Evolutionary conservation across 2,797 vertebrate species (phyloP), one percentile per base, ranked within the genome.

Genomic region (Tokudaia muenninki): DNA sequence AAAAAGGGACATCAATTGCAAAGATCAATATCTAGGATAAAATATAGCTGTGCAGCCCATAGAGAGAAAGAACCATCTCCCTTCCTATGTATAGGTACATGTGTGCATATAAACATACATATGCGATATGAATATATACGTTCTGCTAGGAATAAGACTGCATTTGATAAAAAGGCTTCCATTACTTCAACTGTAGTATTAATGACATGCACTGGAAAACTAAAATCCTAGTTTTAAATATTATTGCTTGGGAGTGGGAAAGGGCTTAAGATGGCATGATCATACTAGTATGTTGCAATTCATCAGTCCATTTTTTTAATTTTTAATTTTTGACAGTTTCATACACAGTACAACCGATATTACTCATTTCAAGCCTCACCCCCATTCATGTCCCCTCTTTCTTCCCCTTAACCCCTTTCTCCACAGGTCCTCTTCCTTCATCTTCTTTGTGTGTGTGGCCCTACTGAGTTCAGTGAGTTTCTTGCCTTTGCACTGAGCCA

Each of bases 161-260:
- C 86, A n/a, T 61, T 72, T 93, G 63, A 91, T 70, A 59, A 84
- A 84, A 90, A 82, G 44, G 3, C 65, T 87, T 72, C 26, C 12
- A 72, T 86, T 82, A 86, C 82, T 92, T 94, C 75, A 52, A 87
- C 37, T 87, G 6, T 44, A 75, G 84, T 94, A 63, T 72, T 83
- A 91, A 67, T 87, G 67, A 65, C 84, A 31, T 44, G 2, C 16
- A 47, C 41, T 41, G 50, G 65, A 74, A 96, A 96, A 77, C 2
- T 12, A 2, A 78, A 55, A 14, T 75, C 47, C 26, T 52, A 34
- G 19, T 47, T 97, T 65, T 87, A n/a, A 95, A 87, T 63, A 87
- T 34, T 41, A 44, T 22, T 70, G 34, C 65, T 80, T 67, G 22
- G 83, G 1, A 67, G 74, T 63, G 2, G n/a, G 19, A 75, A 24